Evolutionary conservation across 2,797 vertebrate species (phyloP).

Genomic region (Crenuchus spilurus): DNA sequence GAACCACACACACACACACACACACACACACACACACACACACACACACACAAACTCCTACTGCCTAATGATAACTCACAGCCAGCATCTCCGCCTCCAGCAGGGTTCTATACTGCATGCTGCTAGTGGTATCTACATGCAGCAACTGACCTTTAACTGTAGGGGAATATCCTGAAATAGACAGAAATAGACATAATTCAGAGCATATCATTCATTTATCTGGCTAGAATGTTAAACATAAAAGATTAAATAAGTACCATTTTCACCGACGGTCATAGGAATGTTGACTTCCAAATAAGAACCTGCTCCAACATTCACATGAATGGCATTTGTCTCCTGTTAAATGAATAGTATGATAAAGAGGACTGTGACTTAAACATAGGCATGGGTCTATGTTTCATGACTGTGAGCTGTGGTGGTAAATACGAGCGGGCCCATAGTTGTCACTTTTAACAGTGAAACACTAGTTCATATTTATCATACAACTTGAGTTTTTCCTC

Average conservation of each 20-base stretch:
- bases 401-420: no score
- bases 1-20: neutral
- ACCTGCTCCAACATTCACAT: conserved; percentile 97
- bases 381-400: no score
- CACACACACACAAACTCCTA: neutral
- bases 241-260: conserved; percentile 75
- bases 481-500: no score
- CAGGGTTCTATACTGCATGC: conserved; percentile 96
- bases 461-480: no score
- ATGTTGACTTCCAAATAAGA: conserved; percentile 99
- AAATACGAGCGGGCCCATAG: no score
- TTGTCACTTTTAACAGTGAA: no score
- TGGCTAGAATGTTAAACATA: neutral
- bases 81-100: conserved; percentile 98
- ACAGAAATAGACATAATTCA: neutral
- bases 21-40: neutral
- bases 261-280: conserved; percentile 94
- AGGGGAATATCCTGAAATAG: conserved; percentile 87
- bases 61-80: conserved; percentile 79
- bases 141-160: conserved; percentile 97
- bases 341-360: conserved; percentile 20
- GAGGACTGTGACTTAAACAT: conserved; percentile 10
- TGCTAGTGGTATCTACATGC: conserved; percentile 97
- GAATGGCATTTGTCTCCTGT: conserved; percentile 97
- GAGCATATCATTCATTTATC: neutral